Conservation (phyloP, 2,797 vertebrate species). For the Florisuga fusca region DNA sequence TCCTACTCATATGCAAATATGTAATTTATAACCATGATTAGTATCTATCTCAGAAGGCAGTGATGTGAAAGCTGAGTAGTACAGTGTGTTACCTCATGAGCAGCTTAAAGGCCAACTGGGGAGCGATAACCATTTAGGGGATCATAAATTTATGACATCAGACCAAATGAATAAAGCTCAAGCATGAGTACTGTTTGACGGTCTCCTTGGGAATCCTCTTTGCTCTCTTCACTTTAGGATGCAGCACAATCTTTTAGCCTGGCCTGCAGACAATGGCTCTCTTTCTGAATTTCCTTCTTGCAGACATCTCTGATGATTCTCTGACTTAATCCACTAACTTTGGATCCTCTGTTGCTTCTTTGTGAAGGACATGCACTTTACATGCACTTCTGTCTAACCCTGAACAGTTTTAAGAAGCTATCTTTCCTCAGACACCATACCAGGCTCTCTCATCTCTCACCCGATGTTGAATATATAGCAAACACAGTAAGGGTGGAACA, state of each 20-base stretch:
- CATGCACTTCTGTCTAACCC: neutral
- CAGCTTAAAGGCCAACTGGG: neutral
- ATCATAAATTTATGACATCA: constrained; percentile 15
- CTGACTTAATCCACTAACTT: neutral
- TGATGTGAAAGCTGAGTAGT: neutral
- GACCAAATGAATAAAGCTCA: neutral
- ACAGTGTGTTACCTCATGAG: neutral
- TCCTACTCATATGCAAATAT: neutral
- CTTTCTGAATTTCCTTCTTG: neutral
- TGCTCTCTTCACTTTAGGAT: neutral
- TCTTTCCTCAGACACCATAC: neutral
- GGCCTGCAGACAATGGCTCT: neutral
- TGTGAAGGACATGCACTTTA: neutral
- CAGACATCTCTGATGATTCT: neutral
- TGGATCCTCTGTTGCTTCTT: neutral
- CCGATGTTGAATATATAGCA: neutral
- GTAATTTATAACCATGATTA: neutral
- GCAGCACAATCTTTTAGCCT: neutral
- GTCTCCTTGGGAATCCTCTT: neutral
- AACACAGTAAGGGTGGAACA: neutral
- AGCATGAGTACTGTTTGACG: neutral
- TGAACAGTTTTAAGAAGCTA: neutral
- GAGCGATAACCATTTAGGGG: neutral
- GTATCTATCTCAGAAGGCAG: neutral
- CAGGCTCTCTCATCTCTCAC: neutral